Base-by-base conservation (phyloP, 1,140 invertebrate species). In the Drepana arcuata region DNA sequence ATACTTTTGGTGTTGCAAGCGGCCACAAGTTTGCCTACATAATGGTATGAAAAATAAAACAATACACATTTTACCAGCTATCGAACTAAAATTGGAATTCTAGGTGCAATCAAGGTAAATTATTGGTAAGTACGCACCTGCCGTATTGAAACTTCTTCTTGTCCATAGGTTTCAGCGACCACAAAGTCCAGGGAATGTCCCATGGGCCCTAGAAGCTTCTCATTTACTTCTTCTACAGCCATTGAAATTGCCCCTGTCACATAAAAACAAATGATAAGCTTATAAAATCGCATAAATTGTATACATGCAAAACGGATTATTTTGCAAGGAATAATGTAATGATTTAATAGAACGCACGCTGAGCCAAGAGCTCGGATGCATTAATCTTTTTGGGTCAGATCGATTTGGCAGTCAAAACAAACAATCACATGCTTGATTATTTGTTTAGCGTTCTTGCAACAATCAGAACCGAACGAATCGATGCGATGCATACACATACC, bases 141-240 rank as follows among this genome's bases (percentile, higher is more conserved):
- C 30, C 88, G 74, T 34, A 98, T 95, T 62, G 95, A 97, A 12
- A 88, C 86, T 44, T 90, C 87, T 78, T 98, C 96, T 52, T 95
- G 89, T 0, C 96, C 96, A 67, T 91, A 96, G 0, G 96, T 98
- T 74, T 99, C 96, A 0, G 93, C 93, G 2, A 97, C 90, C 1
- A 91, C 83, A 58, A 97, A 95, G 26, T 90, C 87, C 30, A 98
- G 81, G 3, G 86, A 85, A 55, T 93, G 91, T 0, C 91, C 91
- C 34, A 86, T 79, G 12, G 81, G 74, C 0, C 82, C 85, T 2
- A 92, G 70, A 9, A 86, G 83, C 29, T 88, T 86, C 32, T 81
- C 54, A 52, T 92, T 91, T 1, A 91, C 87, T 75, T 93, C 89
- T 7, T 88, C 86, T 1, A 92, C 85, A 7, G 95, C 95, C 44